Conservation (phyloP, 2,113 vertebrate genomes). For the Nipponia nippon region DNA sequence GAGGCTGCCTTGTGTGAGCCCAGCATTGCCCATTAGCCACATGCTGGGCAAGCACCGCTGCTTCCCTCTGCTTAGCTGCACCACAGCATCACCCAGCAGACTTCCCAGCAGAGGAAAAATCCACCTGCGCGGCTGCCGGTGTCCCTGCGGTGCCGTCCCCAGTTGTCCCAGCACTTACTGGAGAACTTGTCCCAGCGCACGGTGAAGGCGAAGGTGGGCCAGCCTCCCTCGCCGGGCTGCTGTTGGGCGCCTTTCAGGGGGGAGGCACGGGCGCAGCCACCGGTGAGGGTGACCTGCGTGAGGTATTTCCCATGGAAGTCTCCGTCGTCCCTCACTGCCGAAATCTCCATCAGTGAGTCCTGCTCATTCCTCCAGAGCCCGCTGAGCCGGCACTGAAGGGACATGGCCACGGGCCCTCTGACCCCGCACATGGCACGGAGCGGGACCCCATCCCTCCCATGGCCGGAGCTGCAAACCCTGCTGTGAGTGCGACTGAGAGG, state of each 20-base stretch:
- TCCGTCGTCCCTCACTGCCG: neutral
- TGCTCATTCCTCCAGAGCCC: conserved; percentile 43
- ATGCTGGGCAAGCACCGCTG: accelerated
- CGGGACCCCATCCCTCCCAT: neutral
- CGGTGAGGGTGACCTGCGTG: neutral
- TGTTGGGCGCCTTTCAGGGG: neutral
- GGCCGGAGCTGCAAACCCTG: neutral
- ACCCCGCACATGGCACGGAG: accelerated
- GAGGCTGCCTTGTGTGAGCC: accelerated
- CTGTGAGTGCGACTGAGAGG: accelerated
- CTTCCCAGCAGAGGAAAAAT: neutral
- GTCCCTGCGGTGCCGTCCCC: accelerated
- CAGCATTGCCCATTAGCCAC: neutral
- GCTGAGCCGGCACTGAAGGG: neutral
- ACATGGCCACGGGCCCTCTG: neutral
- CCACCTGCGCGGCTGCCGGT: accelerated
- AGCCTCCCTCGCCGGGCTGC: neutral
- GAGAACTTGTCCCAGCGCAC: conserved; percentile 49
- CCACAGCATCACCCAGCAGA: neutral
- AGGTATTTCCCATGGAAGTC: conserved; percentile 43
- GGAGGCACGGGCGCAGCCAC: neutral
- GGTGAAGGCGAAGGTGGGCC: conserved; percentile 14
- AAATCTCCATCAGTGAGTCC: conserved; percentile 42
- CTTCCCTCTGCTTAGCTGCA: neutral
- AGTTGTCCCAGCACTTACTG: neutral